A percentile compares a stretch with the other conserved stretches of the same genome.
These are phyloP conservation scores for Macaca nemestrina DNA, from an alignment of 2,113 vertebrate genomes.

Conservation along the genomic window DNA sequence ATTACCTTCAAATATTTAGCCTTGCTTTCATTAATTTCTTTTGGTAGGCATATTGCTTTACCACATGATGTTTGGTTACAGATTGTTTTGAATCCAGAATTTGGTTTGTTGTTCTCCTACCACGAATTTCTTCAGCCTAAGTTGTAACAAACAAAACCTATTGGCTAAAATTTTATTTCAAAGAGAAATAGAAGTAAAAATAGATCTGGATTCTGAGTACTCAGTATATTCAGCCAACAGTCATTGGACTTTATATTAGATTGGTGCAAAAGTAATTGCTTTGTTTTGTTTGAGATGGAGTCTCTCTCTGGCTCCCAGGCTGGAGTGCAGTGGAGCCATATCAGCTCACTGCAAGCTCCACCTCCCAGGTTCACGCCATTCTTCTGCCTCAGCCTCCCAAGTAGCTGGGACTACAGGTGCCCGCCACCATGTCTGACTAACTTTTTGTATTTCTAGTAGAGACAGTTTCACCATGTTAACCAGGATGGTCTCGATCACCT, in stretches of 20 bases:
- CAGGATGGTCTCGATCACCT: too few relatives aligned
- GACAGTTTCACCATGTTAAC: too few relatives aligned
- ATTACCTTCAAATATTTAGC: background rate
- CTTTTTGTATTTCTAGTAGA: too few relatives aligned
- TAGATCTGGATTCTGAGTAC: background rate
- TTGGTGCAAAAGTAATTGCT: too few relatives aligned
- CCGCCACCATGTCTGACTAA: too few relatives aligned
- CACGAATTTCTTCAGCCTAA: background rate
- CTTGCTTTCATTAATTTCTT: conserved; percentile 32
- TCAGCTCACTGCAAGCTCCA: too few relatives aligned
- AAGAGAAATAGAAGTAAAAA: background rate
- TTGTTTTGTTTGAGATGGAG: too few relatives aligned
- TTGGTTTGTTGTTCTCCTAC: background rate
- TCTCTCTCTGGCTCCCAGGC: too few relatives aligned
- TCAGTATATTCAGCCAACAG: background rate
- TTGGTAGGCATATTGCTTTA: background rate
- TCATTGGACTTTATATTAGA: background rate
- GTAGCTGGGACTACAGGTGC: too few relatives aligned
- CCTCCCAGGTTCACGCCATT: too few relatives aligned
- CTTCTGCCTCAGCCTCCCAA: too few relatives aligned
- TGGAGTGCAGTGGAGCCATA: too few relatives aligned
- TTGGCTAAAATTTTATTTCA: background rate
- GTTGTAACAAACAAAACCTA: background rate
- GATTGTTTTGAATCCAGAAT: background rate
- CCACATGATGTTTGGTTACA: background rate